A percentile compares a stretch with the other conserved stretches of the same genome.
Conservation (phyloP, 2,888 invertebrate genomes). For the Drosophila algonquin region DNA sequence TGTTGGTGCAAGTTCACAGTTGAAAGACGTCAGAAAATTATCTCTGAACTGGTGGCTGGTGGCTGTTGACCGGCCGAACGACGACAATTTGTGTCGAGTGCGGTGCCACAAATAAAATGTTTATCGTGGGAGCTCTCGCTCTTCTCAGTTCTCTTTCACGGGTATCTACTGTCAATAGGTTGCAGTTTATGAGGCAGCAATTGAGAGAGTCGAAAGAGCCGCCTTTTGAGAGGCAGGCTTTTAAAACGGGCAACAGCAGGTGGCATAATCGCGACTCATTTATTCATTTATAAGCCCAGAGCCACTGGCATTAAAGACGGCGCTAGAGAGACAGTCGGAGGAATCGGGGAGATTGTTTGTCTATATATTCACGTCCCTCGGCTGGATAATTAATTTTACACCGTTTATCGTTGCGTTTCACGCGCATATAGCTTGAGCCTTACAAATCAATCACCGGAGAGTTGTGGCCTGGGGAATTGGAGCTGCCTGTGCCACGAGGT, state of each 20-base stretch:
- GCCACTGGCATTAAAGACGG: not conserved
- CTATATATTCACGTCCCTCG: constrained; percentile 28
- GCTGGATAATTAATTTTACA: constrained; percentile 76
- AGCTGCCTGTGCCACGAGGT: not conserved
- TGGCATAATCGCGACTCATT: constrained; percentile 58
- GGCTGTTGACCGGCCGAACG: not conserved
- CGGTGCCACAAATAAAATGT: not conserved
- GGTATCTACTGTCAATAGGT: not conserved
- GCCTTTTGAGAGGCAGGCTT: not conserved
- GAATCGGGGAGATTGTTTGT: constrained; percentile 19
- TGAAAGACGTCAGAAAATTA: not conserved
- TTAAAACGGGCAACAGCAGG: not conserved
- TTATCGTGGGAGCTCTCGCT: not conserved
- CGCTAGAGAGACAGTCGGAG: constrained; percentile 20
- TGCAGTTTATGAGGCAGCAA: not conserved
- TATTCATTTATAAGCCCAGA: constrained; percentile 66
- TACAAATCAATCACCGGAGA: constrained; percentile 70
- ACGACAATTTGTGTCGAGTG: not conserved
- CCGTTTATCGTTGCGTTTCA: constrained; percentile 69
- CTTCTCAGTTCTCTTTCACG: not conserved
- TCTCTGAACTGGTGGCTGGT: not conserved
- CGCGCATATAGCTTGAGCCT: constrained; percentile 65
- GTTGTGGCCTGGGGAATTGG: constrained; percentile 4
- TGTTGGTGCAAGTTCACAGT: not conserved
- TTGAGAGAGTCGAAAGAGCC: not conserved